phyloP scores from a whole-genome alignment of 2,797 vertebrate species.

The Syncerus caffer region DNA sequence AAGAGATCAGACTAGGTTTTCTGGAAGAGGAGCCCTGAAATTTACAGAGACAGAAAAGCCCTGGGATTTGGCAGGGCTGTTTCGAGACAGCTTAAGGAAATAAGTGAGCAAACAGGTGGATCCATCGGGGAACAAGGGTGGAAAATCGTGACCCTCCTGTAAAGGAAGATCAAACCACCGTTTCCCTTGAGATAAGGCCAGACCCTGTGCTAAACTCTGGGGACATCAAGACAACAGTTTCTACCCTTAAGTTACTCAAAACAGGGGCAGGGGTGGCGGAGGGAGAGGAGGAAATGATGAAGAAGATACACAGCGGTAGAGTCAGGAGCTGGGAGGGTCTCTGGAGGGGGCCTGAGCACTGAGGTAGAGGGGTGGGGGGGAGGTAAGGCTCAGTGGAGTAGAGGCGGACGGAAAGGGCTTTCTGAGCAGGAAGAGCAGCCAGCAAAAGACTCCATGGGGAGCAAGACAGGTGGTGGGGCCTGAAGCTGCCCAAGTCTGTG shows the following conservation, averaged over 20 bases:
- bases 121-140: background rate
- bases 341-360: background rate
- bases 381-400: background rate
- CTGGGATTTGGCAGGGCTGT: background rate
- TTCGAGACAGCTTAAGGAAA: background rate
- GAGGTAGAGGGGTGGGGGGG: background rate
- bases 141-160: rapidly evolving
- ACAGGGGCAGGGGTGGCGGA: background rate
- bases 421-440: background rate
- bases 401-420: background rate
- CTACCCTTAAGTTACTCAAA: background rate
- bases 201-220: background rate
- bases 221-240: background rate
- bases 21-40: background rate
- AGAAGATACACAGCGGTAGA: too few relatives aligned
- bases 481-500: background rate
- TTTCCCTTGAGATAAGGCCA: background rate
- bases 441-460: too few relatives aligned
- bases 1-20: background rate
- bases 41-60: background rate
- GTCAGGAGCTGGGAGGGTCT: background rate
- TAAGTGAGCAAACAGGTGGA: background rate
- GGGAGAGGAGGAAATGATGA: background rate
- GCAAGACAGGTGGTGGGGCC: background rate
- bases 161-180: background rate